Evolutionary conservation across 2,797 vertebrate species (phyloP).

Genomic region (Phalloptychus januarius): DNA sequence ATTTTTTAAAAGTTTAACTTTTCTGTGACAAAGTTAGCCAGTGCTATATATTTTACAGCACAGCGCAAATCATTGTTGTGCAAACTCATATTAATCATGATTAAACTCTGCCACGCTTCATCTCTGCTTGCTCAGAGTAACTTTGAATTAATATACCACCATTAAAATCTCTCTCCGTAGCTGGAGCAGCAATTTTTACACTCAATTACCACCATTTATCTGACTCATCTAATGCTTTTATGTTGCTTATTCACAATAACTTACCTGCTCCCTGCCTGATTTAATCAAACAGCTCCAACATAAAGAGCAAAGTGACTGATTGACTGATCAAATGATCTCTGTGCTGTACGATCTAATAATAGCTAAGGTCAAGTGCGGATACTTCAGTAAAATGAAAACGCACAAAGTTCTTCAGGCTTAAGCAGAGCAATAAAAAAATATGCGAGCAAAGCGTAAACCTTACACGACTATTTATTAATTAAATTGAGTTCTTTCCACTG

Average conservation of each 20-base stretch:
- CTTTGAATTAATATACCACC: slow-evolving; percentile 27
- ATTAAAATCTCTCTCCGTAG: slow-evolving; percentile 7
- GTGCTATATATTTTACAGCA: background rate
- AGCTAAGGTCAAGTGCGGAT: background rate
- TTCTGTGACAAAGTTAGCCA: slow-evolving; percentile 4
- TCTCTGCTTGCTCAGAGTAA: slow-evolving; percentile 24
- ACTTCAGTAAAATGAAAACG: background rate
- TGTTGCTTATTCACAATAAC: slow-evolving; percentile 24
- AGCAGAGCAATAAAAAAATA: background rate
- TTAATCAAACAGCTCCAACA: slow-evolving; percentile 22
- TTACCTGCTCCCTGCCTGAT: slow-evolving; percentile 11
- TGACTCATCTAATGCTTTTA: slow-evolving; percentile 42
- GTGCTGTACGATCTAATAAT: background rate
- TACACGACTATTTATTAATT: background rate
- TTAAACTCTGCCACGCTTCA: slow-evolving; percentile 38
- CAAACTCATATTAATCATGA: slow-evolving; percentile 23
- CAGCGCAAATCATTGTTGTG: slow-evolving; percentile 3
- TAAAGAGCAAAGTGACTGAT: slow-evolving; percentile 18
- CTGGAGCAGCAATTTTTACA: slow-evolving; percentile 37
- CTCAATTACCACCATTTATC: slow-evolving; percentile 54
- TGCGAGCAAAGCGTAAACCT: background rate
- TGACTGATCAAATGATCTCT: background rate
- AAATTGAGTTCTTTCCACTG: background rate
- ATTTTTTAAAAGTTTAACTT: background rate
- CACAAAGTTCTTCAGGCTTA: background rate